Evolutionary conservation across 2,797 vertebrate genomes (phyloP), one percentile per base, ranked within the genome.

Genomic region (Myoxocephalus aenaeus): DNA sequence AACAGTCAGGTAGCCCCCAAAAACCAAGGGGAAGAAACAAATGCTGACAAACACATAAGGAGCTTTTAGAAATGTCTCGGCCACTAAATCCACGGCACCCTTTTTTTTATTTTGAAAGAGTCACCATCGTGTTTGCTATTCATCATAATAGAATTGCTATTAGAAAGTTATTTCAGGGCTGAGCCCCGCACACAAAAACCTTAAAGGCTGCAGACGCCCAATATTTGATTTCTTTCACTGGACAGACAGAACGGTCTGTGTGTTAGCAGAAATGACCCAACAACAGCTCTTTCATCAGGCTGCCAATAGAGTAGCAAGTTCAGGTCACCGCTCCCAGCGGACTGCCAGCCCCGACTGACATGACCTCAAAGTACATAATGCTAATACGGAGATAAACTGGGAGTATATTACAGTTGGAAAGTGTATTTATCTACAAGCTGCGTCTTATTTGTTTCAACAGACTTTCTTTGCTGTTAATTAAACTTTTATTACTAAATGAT

Each of bases 301-400:
- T 82, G 81, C 88, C 73, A 76, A 36, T 50, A 48, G 77, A 63
- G 80, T 58, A 59, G 59, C 73, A 75, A 86, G 75, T 82, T 88
- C 73, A 83, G 46, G 59, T 82, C 84, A 40, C 18, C 25, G 2
- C 64, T 80, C 54, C 18, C n/a, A n/a, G n/a, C 46, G 50, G 12
- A 56, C 76, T 69, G 32, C 50, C 58, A 65, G 18, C 65, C 63
- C 70, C 29, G 44, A 17, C 40, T 66, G 20, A 54, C 61, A 42
- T 53, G 7, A 36, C 56, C 83, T 75, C n/a, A n/a, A n/a, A n/a
- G n/a, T n/a, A n/a, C 29, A 79, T 51, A 53, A 42, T n/a, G 38
- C 25, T 32, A 48, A 50, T 50, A n/a, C 34, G 18, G 17, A 50
- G 20, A 50, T 53, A 25, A 53, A 13, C n/a, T 10, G 2, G 18